phyloP scores from a whole-genome alignment of 2,113 vertebrate genomes.

The Numida meleagris region DNA sequence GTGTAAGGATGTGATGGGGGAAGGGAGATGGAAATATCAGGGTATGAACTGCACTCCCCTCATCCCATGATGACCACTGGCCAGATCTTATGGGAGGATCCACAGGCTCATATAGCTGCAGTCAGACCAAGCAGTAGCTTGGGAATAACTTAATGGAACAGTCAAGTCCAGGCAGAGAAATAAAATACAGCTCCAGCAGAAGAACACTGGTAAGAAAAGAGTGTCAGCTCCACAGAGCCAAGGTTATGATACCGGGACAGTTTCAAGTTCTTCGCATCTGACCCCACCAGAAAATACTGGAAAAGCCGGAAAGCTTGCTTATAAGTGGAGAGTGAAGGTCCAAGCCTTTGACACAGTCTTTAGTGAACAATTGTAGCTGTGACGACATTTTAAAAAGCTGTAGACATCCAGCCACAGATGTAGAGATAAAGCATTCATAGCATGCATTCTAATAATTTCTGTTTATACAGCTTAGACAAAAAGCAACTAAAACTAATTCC shows the following conservation, averaged over 20 bases:
- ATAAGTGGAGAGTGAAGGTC: background rate
- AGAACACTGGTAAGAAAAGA: background rate
- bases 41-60: background rate
- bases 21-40: background rate
- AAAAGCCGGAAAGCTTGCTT: background rate
- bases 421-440: conserved; percentile 31
- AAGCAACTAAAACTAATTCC: background rate
- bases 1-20: background rate
- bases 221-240: background rate
- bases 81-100: background rate
- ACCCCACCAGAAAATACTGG: background rate
- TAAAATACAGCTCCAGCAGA: background rate
- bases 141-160: background rate
- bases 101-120: background rate
- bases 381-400: background rate
- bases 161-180: background rate
- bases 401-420: background rate
- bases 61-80: background rate
- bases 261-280: background rate
- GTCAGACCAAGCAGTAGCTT: background rate
- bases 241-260: background rate
- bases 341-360: background rate
- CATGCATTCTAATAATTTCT: conserved; percentile 26
- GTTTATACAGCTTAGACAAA: background rate
- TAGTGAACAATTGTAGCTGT: background rate